Base-by-base conservation (phyloP, 2,888 invertebrate genomes). In the Meloe dianella region DNA sequence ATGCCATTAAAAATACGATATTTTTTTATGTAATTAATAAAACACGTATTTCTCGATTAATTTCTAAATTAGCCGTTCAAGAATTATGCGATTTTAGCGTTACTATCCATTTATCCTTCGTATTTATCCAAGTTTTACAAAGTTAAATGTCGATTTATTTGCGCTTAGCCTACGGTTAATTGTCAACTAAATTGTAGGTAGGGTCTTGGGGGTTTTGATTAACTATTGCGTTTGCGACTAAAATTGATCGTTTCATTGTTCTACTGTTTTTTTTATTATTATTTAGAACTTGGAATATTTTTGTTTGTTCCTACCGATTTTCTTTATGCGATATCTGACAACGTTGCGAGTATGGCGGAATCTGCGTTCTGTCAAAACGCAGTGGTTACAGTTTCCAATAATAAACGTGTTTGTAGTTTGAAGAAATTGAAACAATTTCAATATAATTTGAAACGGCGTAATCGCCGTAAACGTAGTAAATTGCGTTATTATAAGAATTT, bases 1-100 rank as follows among this genome's bases (percentile, higher is more conserved):
- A 76, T 93, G 89, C 84, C 85, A 91, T 82, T 92, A 87, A 89
- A 60, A 30, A 67, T 41, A 51, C 5, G 10, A 17, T 57, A 14
- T n/a, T 27, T 24, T 56, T 57, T 24, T 24, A 2, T 57, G 14
- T 12, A 61, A 14, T 51, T 17, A 22, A 61, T 4, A 29, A 30
- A 58, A n/a, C 58, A 30, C 58, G n/a, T 30, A 58, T 29, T 30
- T 57, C 1, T 57, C 2, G n/a, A 10, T 32, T 32, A 32, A 1
- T 2, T 10, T 32, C 12, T n/a, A n/a, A n/a, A n/a, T n/a, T n/a
- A n/a, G n/a, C n/a, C n/a, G n/a, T n/a, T n/a, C n/a, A n/a, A n/a
- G n/a, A n/a, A n/a, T n/a, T n/a, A n/a, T n/a, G n/a, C n/a, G n/a
- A n/a, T n/a, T n/a, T n/a, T n/a, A n/a, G n/a, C n/a, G n/a, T n/a